These are phyloP conservation scores for Pogona vitticeps DNA, from an alignment of 2,113 vertebrate genomes.

Conservation along the genomic window DNA sequence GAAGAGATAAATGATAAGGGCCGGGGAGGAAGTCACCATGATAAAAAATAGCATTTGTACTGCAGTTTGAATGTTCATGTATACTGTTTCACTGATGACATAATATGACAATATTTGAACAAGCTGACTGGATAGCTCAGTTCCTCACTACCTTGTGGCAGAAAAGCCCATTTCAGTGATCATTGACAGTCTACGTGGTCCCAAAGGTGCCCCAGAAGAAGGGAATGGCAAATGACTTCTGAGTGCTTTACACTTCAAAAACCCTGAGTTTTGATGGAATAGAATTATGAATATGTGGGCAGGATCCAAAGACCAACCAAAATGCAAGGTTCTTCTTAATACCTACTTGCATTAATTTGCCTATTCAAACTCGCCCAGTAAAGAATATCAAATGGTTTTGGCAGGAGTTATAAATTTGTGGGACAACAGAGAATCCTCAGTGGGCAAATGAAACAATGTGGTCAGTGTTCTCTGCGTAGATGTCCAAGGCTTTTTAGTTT, in stretches of 20 bases:
- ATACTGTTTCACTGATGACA: not conserved
- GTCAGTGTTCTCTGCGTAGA: not conserved
- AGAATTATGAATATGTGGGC: too few species aligned
- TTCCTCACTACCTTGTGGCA: too few species aligned
- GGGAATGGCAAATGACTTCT: too few species aligned
- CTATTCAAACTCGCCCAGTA: constrained; percentile 1
- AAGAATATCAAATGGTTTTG: not conserved
- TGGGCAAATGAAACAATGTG: not conserved
- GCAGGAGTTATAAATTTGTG: not conserved
- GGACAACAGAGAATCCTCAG: not conserved
- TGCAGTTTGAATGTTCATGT: not conserved
- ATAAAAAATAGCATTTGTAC: not conserved
- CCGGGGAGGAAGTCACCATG: not conserved
- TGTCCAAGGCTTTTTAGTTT: not conserved
- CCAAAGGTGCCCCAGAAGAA: too few species aligned
- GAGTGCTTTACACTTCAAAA: too few species aligned
- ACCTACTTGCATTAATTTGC: not conserved
- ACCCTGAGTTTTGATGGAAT: too few species aligned
- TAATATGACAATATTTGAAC: not conserved
- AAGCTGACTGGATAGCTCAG: too few species aligned
- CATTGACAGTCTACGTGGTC: too few species aligned
- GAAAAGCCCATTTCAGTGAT: too few species aligned
- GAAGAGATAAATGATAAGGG: too few species aligned
- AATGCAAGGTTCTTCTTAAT: not conserved
- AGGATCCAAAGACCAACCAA: not conserved